These are phyloP conservation scores for Drosophila setosimentum DNA, from an alignment of 2,888 invertebrate species.

Conservation along the genomic window DNA sequence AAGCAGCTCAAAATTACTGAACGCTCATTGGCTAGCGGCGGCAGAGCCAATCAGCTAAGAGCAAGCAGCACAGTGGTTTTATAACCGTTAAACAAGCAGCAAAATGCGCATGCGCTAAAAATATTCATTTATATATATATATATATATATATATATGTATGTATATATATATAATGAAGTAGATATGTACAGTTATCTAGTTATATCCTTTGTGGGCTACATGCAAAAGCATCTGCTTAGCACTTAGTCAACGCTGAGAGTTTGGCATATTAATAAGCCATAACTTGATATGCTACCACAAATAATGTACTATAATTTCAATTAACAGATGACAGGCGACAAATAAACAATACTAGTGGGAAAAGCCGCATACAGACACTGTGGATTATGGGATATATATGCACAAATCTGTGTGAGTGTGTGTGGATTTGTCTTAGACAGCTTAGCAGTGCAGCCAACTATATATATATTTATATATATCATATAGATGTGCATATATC, in stretches of 20 bases:
- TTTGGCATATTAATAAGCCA: conserved; percentile 24
- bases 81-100: not conserved
- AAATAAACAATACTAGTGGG: not conserved
- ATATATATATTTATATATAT: not conserved
- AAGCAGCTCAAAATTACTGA: conserved; percentile 31
- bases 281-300: conserved; percentile 11
- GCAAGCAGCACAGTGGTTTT: conserved; percentile 38
- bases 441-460: conserved; percentile 24
- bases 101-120: conserved; percentile 42
- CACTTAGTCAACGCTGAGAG: conserved; percentile 27
- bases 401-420: conserved; percentile 18
- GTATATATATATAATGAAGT: not conserved
- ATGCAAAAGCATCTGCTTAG: conserved; percentile 34
- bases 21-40: conserved; percentile 34
- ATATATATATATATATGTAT: not conserved
- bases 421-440: conserved; percentile 27
- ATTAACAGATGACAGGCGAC: conserved; percentile 6
- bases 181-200: conserved; percentile 1
- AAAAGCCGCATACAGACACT: conserved; percentile 12
- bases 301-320: conserved; percentile 5
- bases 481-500: conserved; percentile 21
- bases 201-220: conserved; percentile 14
- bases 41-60: conserved; percentile 19
- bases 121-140: not conserved
- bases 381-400: conserved; percentile 15